Evolutionary conservation across 2,888 invertebrate species (phyloP), one percentile per base, ranked within the genome.

Genomic region (Tenthredo amoena): DNA sequence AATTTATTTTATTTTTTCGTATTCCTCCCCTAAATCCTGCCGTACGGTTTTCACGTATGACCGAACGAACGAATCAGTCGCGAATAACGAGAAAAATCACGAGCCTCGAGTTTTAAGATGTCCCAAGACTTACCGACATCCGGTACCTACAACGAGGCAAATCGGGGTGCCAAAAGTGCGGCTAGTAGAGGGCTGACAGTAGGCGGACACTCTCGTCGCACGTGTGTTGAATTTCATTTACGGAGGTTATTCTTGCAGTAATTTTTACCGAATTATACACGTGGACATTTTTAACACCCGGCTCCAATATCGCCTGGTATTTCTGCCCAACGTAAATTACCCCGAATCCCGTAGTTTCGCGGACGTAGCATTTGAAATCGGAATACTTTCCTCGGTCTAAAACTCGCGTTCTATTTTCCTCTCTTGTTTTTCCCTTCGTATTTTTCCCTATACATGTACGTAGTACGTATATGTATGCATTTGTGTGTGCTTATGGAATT

Each of bases 161-260:
- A 37, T 37, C 2, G n/a, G 21, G 74, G 43, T 74, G 74, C 71
- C 37, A 26, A 76, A 76, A 76, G 7, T 47, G 47, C 15, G 76
- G 43, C 15, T 21, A 47, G 40, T 15, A 4, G 76, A 76, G 43
- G 47, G 43, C 31, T 50, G 76, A 76, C 76, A 76, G 76, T 76
- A 21, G 15, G 26, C 76, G 76, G 71, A 71, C 47, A 47, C 76
- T 21, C 76, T 18, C 10, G 18, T 34, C 43, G 55, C 55, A 55
- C 58, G 79, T 79, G 77, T 77, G 79, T 79, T 79, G 79, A 79
- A 79, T 79, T 55, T 79, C 31, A 79, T 55, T 79, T 79, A 50
- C n/a, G 31, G 58, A 79, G 55, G 34, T 79, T 58, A 79, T 79
- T 34, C 55, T 55, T 34, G 50, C 34, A 79, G 55, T 79, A 55